A percentile compares a stretch with the other conserved stretches of the same genome.
These are phyloP conservation scores for Branchipolynoe longqiensis DNA, from an alignment of 2,888 invertebrate species.

Conservation along the genomic window DNA sequence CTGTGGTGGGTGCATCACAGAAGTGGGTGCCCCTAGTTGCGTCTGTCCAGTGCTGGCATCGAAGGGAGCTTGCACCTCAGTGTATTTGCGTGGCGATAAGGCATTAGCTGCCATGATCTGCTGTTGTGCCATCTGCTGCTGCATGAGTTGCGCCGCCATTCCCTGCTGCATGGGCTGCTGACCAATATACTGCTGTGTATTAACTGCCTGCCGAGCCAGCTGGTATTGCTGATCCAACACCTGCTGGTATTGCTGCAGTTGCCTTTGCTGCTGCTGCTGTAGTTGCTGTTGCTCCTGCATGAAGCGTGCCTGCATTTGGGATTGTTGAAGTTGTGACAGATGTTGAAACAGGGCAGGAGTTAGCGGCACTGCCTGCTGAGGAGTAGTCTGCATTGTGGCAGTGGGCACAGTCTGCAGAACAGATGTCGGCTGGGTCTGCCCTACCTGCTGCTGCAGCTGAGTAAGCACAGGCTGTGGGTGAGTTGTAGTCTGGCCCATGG, in stretches of 20 bases:
- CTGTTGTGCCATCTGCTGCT: constrained; percentile 47
- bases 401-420: constrained; percentile 50
- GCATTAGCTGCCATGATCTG: constrained; percentile 39
- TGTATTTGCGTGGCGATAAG: neutral
- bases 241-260: constrained; percentile 55
- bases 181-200: constrained; percentile 46
- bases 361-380: neutral
- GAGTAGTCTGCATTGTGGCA: constrained; percentile 26
- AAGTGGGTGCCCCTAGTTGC: neutral
- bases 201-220: constrained; percentile 30
- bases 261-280: constrained; percentile 58
- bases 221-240: constrained; percentile 34
- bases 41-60: constrained; percentile 34
- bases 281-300: constrained; percentile 53
- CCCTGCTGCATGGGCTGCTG: constrained; percentile 9
- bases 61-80: constrained; percentile 10
- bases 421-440: constrained; percentile 42
- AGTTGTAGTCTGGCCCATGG: neutral
- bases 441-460: constrained; percentile 34
- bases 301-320: constrained; percentile 21
- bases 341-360: constrained; percentile 37
- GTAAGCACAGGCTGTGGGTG: constrained; percentile 27
- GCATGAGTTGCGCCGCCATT: constrained; percentile 22
- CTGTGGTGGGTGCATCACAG: constrained; percentile 47
- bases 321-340: constrained; percentile 9